Conservation (phyloP, 2,797 vertebrate species). For the Mycteria americana region DNA sequence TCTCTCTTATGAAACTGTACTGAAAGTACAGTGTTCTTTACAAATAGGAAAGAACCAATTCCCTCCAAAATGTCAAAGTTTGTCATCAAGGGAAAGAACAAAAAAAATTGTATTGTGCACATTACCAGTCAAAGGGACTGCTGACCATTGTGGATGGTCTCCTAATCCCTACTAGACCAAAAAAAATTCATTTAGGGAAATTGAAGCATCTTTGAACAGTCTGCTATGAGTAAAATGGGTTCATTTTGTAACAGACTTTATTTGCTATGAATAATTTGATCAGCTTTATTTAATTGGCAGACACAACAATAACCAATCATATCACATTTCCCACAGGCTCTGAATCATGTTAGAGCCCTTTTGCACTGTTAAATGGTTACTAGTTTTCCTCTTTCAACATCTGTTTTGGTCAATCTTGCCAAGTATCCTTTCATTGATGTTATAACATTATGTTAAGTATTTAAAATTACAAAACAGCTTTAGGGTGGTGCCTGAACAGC, state of each 20-base stretch:
- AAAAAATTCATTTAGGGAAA: not conserved
- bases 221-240: not conserved
- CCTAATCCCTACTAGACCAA: not conserved
- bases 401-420: not conserved
- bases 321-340: not conserved
- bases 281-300: conserved; percentile 46
- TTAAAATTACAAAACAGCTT: not conserved
- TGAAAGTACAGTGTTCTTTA: not conserved
- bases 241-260: conserved; percentile 37
- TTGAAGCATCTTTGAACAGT: not conserved
- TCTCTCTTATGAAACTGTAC: not conserved
- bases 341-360: not conserved
- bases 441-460: not conserved
- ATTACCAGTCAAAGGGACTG: not conserved
- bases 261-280: conserved; percentile 36
- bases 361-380: conserved; percentile 5
- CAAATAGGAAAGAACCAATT: not conserved
- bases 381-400: conserved; percentile 25
- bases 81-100: not conserved
- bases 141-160: not conserved
- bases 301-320: conserved; percentile 15
- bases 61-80: not conserved
- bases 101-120: not conserved
- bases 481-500: not conserved
- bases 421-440: not conserved